phyloP scores from a whole-genome alignment of 2,888 invertebrate species.

The Sarcophaga caerulescens region DNA sequence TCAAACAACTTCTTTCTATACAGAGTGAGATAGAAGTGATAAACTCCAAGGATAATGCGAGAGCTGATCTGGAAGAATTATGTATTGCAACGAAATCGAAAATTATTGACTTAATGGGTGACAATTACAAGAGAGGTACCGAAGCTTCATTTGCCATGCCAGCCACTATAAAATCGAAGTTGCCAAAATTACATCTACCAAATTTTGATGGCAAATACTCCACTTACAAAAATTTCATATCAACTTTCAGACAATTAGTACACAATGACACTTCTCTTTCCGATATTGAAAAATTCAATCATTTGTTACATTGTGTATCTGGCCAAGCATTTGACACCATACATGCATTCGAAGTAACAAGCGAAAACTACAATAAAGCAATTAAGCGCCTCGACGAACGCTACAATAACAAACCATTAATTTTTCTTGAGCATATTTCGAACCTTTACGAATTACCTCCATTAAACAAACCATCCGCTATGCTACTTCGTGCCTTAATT shows the following conservation, averaged over 20 bases:
- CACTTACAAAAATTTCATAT: slow-evolving; percentile 17
- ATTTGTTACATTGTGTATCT: slow-evolving; percentile 38
- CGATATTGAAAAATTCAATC: slow-evolving; percentile 41
- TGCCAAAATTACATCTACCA: neutral
- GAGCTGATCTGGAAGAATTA: neutral
- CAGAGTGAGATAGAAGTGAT: too few relatives aligned
- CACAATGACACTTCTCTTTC: slow-evolving; percentile 12
- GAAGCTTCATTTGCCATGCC: neutral
- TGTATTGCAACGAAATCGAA: neutral
- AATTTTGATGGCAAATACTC: slow-evolving; percentile 22
- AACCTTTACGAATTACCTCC: slow-evolving; percentile 41
- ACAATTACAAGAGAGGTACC: neutral
- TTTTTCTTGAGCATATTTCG: slow-evolving; percentile 47
- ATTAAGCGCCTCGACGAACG: slow-evolving; percentile 34
- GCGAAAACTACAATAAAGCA: slow-evolving; percentile 44
- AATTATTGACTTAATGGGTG: neutral
- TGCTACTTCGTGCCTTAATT: slow-evolving; percentile 36
- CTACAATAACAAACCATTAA: slow-evolving; percentile 43
- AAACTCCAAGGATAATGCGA: too few relatives aligned
- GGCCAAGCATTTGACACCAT: slow-evolving; percentile 53
- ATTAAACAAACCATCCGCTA: slow-evolving; percentile 26
- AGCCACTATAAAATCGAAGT: neutral
- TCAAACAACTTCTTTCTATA: too few relatives aligned
- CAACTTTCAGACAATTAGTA: slow-evolving; percentile 7
- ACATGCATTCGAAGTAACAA: slow-evolving; percentile 36